Percentiles rank a stretch among this genome's conserved stretches.
phyloP scores from a whole-genome alignment of 2,113 vertebrate species.

The Capreolus pygargus region DNA sequence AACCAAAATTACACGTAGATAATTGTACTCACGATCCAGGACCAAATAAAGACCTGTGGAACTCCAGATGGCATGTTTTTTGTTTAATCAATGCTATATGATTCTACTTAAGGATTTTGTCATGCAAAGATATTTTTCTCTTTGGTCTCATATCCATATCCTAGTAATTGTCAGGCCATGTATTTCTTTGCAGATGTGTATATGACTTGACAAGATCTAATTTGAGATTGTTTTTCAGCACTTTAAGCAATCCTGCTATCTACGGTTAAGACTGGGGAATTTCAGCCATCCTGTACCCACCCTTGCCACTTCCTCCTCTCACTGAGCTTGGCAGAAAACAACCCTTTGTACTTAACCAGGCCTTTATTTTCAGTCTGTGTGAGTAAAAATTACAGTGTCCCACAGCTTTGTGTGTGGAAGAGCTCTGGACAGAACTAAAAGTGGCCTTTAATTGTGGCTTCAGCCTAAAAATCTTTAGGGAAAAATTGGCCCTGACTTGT shows the following conservation, averaged over 20 bases:
- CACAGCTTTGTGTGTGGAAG: conserved; percentile 63
- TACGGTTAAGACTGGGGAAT: conserved; percentile 57
- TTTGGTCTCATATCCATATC: not conserved
- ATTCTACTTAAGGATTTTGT: not conserved
- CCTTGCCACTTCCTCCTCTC: conserved; percentile 73
- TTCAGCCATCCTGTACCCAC: conserved; percentile 62
- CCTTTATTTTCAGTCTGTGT: conserved; percentile 74
- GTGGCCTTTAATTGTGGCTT: conserved; percentile 77
- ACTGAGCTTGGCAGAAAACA: conserved; percentile 62
- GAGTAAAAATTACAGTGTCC: conserved; percentile 74
- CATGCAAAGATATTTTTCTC: not conserved
- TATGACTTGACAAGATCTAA: conserved; percentile 37
- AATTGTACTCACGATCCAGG: not conserved
- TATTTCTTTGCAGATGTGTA: not conserved
- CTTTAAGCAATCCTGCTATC: conserved; percentile 50
- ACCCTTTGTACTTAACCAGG: conserved; percentile 76
- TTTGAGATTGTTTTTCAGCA: conserved; percentile 61
- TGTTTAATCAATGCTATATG: not conserved
- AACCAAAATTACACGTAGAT: not conserved
- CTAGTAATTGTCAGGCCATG: not conserved
- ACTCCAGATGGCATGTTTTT: not conserved
- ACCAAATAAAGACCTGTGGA: not conserved
- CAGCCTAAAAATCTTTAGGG: conserved; percentile 64
- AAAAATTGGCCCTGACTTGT: conserved; percentile 65
- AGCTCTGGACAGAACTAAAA: conserved; percentile 64